Evolutionary conservation across 2,113 vertebrate genomes (phyloP).

Genomic region (Perca flavescens): DNA sequence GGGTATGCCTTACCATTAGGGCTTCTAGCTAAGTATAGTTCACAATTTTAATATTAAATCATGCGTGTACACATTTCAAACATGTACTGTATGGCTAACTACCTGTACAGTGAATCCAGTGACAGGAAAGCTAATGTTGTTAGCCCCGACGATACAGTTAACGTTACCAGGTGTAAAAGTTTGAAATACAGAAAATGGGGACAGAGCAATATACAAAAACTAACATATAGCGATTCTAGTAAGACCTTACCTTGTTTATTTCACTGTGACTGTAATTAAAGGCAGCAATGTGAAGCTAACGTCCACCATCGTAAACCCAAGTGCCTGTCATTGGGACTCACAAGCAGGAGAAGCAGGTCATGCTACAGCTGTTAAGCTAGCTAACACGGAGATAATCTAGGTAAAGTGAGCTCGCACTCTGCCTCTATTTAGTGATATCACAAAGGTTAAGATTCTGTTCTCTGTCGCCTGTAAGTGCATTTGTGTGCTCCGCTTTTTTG

Average conservation of each 20-base stretch:
- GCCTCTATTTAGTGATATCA: neutral
- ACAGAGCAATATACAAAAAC: neutral
- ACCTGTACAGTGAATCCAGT: neutral
- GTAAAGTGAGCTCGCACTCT: neutral
- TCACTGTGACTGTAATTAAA: neutral
- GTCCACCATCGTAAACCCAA: neutral
- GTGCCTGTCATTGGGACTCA: conserved; percentile 31
- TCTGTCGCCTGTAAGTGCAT: too few species aligned
- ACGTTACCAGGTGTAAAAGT: neutral
- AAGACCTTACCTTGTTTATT: conserved; percentile 31
- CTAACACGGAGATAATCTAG: neutral
- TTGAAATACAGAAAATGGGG: neutral
- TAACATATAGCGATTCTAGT: neutral
- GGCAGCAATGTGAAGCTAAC: neutral
- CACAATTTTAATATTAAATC: neutral
- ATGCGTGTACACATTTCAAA: neutral
- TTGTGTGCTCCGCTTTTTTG: neutral
- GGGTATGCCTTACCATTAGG: neutral
- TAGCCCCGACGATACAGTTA: neutral
- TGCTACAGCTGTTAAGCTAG: conserved; percentile 4
- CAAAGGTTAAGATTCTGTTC: neutral
- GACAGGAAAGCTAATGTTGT: neutral
- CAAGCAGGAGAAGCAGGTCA: conserved; percentile 41
- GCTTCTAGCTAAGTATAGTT: neutral
- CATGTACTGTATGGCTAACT: neutral